Base-by-base conservation (phyloP, 2,113 vertebrate genomes). In the Ptilonorhynchus violaceus region DNA sequence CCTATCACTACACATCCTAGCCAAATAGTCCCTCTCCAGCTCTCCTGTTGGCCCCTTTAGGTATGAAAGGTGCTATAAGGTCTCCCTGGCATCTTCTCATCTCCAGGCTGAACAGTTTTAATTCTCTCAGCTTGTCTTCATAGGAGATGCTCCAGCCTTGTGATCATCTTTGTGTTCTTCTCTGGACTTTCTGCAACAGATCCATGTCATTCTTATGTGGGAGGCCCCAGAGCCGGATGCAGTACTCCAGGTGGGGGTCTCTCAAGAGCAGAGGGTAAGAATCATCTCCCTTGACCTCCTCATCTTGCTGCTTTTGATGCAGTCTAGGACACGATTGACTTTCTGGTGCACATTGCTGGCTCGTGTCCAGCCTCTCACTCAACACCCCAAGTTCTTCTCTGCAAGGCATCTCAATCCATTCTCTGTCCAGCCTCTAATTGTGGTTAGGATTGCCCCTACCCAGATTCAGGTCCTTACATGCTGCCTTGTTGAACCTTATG, bases 271-370 rank as follows among this genome's bases (percentile, higher is more conserved):
- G 20, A 82, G 42, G 15, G 7, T 13, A 18, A 42, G 59, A 59
- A 46, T 30, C 12, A 75, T 3, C 16, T 75, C 9, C 19, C 19
- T 46, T 6, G 19, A 24, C 37, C 19, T 66, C 10, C 23, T 52
- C 18, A 22, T 37, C 14, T 14, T 6, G 13, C 3, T 52, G 22
- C 11, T 59, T 67, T 59, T 82, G 37, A n/a, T 59, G 6, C 23
- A 20, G 15, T 3, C 10, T 28, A 67, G 37, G 68, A 52, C 13
- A 52, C 0, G 0, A 30, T 46, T 2, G 0, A 15, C 13, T 74
- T 39, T 41, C 23, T 52, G 28, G 13, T 0, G 0, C 39, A 21
- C 15, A 8, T 52, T 59, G 19, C 15, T n/a, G 9, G 3, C 4
- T 75, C 20, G 25, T 39, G 21, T 28, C 22, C 14, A 59, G 14